These are phyloP conservation scores for Torymus auratus DNA, from an alignment of 2,888 invertebrate genomes.

Conservation along the genomic window DNA sequence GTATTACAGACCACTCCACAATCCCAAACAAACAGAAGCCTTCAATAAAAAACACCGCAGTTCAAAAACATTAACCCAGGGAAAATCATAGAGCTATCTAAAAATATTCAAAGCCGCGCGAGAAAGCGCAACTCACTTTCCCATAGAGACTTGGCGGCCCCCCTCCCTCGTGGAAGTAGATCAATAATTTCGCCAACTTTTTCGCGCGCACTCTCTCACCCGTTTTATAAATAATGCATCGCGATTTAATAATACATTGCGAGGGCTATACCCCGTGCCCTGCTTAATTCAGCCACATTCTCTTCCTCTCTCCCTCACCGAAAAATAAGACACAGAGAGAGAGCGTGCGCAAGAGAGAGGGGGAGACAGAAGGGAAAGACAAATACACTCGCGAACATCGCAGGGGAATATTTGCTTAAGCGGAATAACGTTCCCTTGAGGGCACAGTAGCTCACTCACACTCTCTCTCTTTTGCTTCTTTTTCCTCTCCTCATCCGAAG, in stretches of 20 bases:
- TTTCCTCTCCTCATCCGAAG: not conserved
- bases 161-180: not conserved
- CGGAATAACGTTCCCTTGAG: slow-evolving; percentile 31
- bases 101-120: too few relatives aligned
- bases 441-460: too few relatives aligned
- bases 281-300: slow-evolving; percentile 16
- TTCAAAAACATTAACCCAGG: too few relatives aligned
- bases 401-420: slow-evolving; percentile 47
- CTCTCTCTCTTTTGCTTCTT: not conserved
- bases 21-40: too few relatives aligned
- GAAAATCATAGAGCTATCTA: too few relatives aligned
- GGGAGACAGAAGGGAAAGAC: not conserved
- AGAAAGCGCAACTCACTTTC: too few relatives aligned
- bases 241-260: slow-evolving; percentile 24
- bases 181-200: slow-evolving; percentile 11
- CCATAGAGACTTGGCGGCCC: not conserved
- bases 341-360: too few relatives aligned
- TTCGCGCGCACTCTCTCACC: not conserved
- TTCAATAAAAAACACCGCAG: too few relatives aligned
- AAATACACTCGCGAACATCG: not conserved
- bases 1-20: too few relatives aligned
- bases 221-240: slow-evolving; percentile 22
- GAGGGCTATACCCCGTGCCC: not conserved
- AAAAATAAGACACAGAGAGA: not conserved
- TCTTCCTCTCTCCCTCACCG: not conserved